phyloP scores from a whole-genome alignment of 2,113 vertebrate genomes.

The Equus przewalskii region DNA sequence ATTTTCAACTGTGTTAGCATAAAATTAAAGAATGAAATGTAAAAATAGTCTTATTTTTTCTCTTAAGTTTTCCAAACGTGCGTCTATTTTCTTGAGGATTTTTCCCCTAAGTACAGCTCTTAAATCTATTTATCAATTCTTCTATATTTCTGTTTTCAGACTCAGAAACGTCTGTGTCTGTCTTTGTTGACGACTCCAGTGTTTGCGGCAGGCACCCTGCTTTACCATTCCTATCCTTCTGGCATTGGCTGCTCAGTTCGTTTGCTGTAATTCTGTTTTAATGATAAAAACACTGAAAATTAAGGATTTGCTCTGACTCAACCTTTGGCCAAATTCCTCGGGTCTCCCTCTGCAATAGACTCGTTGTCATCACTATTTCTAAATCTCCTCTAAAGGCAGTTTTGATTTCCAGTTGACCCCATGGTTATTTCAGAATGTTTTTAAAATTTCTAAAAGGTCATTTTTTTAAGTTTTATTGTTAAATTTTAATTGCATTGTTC shows the following conservation, averaged over 20 bases:
- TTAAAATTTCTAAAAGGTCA: not conserved
- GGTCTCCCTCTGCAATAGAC: fast-evolving
- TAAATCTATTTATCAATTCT: not conserved
- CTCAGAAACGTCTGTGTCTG: fast-evolving
- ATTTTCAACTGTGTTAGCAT: not conserved
- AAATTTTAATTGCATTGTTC: not conserved
- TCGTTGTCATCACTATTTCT: fast-evolving
- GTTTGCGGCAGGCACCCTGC: not conserved
- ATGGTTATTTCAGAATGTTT: not conserved
- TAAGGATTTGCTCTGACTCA: fast-evolving
- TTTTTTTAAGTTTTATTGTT: not conserved
- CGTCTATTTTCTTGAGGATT: not conserved
- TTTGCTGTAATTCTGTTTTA: not conserved
- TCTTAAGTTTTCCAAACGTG: not conserved
- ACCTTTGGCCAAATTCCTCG: fast-evolving
- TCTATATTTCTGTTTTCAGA: not conserved
- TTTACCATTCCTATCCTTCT: too few relatives aligned
- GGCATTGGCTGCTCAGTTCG: fast-evolving
- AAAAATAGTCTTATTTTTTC: not conserved
- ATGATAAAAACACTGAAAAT: not conserved
- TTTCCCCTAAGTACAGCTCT: not conserved
- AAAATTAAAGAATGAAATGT: not conserved
- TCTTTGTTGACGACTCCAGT: fast-evolving
- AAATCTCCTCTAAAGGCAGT: not conserved
- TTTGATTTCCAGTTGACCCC: not conserved